A percentile compares a stretch with the other conserved stretches of the same genome.
phyloP scores from a whole-genome alignment of 1,140 invertebrate genomes.

The Zaprionus vittiger region DNA sequence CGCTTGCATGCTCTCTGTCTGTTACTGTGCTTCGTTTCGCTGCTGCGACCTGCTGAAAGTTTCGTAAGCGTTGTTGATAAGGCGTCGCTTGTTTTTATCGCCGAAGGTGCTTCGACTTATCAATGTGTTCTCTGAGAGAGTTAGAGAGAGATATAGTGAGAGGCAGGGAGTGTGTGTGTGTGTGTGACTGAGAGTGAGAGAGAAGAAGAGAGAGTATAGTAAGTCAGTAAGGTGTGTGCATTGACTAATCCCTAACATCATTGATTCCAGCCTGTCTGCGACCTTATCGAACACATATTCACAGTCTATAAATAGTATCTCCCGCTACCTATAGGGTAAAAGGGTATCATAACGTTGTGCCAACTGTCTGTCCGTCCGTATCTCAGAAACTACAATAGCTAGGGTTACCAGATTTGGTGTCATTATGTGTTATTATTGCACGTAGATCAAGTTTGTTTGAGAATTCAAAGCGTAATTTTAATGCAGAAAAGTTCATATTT shows the following conservation, averaged over 20 bases:
- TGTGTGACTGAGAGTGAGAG: too few relatives aligned
- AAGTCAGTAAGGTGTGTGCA: neutral
- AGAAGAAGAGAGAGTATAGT: neutral
- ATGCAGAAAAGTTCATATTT: too few relatives aligned
- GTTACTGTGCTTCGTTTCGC: slow-evolving; percentile 20
- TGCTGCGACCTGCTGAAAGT: slow-evolving; percentile 31
- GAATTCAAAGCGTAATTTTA: too few relatives aligned
- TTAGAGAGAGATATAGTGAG: neutral
- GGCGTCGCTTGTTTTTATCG: slow-evolving; percentile 33
- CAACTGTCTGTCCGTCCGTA: too few relatives aligned
- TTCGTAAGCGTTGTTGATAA: slow-evolving; percentile 39
- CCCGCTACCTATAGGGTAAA: too few relatives aligned
- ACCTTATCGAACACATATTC: neutral
- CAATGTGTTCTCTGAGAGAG: neutral
- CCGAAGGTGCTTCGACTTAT: slow-evolving; percentile 45
- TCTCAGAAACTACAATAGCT: too few relatives aligned
- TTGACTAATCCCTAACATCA: neutral
- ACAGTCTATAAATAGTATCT: neutral
- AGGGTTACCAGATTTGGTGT: too few relatives aligned
- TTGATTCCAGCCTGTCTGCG: neutral
- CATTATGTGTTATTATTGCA: too few relatives aligned
- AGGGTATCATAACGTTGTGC: too few relatives aligned
- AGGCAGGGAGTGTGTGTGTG: neutral
- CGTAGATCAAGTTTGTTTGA: too few relatives aligned
- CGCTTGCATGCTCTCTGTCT: slow-evolving; percentile 6